Percentiles rank a stretch among this genome's conserved stretches.
Evolutionary conservation across 2,888 invertebrate genomes (phyloP).

Genomic region (Rhimphoctona megacephalus): DNA sequence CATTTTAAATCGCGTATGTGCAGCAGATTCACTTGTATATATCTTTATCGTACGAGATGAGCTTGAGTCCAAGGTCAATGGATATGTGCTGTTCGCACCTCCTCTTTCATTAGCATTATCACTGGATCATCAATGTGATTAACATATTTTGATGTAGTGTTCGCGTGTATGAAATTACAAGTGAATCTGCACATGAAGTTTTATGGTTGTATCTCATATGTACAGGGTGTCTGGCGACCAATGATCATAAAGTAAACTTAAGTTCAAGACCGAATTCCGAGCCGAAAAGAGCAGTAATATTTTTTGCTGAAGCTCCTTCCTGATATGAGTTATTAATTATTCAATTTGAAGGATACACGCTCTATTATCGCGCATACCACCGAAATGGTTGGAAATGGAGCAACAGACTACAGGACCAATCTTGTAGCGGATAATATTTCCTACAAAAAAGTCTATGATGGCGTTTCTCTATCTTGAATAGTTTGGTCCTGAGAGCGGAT

Average conservation of each 20-base stretch:
- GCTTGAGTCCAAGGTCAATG: slow-evolving; percentile 24
- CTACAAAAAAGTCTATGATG: background rate
- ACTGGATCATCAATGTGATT: slow-evolving; percentile 51
- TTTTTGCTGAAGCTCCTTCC: background rate
- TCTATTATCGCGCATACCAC: background rate
- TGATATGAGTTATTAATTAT: too few relatives aligned
- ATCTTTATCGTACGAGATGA: background rate
- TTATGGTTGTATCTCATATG: background rate
- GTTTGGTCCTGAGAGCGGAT: background rate
- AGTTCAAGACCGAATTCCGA: background rate
- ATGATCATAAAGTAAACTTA: background rate
- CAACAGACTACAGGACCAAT: background rate
- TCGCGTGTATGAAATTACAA: slow-evolving; percentile 4
- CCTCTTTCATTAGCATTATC: slow-evolving; percentile 61
- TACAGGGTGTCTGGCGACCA: background rate
- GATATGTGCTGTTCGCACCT: slow-evolving; percentile 29
- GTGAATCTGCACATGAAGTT: slow-evolving; percentile 30
- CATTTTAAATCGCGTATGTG: background rate
- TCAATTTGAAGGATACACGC: too few relatives aligned
- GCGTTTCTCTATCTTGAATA: background rate
- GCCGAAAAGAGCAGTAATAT: background rate
- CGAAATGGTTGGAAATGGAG: background rate
- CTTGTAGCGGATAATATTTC: too few relatives aligned
- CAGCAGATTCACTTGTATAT: background rate
- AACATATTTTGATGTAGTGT: slow-evolving; percentile 27